Conservation (phyloP, 2,888 invertebrate genomes). For the Caenorhabditis angaria region DNA sequence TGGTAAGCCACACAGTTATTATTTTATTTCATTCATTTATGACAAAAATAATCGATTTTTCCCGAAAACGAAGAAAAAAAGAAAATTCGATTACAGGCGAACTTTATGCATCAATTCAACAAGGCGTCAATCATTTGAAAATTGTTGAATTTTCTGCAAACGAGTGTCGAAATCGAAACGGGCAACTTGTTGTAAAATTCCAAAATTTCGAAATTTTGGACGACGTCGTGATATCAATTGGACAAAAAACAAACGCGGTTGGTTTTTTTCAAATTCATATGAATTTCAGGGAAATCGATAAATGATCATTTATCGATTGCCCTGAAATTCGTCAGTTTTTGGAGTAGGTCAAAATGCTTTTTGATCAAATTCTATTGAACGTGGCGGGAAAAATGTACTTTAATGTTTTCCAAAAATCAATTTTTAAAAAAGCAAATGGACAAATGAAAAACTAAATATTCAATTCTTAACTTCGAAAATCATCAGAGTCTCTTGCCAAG, state of each 20-base stretch:
- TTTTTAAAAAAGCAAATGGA: conserved; percentile 11
- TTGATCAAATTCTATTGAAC: neutral
- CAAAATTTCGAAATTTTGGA: conserved; percentile 17
- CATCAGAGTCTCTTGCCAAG: no score
- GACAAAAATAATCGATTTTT: no score
- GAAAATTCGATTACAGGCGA: conserved; percentile 15
- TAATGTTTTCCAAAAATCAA: neutral
- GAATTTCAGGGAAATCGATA: neutral
- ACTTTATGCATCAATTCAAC: conserved; percentile 21
- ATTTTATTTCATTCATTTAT: no score
- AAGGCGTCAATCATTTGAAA: conserved; percentile 24
- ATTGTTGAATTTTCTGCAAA: conserved; percentile 34
- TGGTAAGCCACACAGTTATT: no score
- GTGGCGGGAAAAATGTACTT: neutral
- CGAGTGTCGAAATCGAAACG: conserved; percentile 19
- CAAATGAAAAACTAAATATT: no score
- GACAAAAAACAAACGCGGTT: conserved; percentile 26
- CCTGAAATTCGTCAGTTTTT: neutral
- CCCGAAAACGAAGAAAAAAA: neutral
- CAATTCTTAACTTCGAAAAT: no score
- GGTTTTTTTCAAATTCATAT: conserved; percentile 7
- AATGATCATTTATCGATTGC: no score
- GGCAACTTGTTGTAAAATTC: conserved; percentile 23
- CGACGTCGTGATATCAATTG: conserved; percentile 31
- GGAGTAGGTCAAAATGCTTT: neutral